Percentiles rank a stretch among this genome's conserved stretches.
Conservation (phyloP, 2,888 invertebrate species). For the Adelognathus sp. region DNA sequence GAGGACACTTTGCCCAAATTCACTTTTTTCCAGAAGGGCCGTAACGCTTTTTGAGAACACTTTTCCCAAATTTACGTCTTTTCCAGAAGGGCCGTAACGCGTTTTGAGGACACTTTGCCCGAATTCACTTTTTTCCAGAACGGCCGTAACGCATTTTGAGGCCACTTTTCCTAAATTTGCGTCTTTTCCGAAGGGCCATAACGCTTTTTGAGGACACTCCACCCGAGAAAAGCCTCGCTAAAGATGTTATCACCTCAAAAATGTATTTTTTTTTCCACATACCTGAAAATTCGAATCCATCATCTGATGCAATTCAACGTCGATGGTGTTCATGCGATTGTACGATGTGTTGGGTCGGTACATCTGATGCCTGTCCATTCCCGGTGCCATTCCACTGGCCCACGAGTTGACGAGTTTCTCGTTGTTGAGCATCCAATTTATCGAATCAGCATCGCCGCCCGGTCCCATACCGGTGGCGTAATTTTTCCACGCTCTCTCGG, state of each 20-base stretch:
- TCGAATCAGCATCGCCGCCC: slow-evolving; percentile 77
- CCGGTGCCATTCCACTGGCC: slow-evolving; percentile 74
- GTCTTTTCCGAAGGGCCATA: no score
- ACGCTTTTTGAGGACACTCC: no score
- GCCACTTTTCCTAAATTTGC: not conserved
- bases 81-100: no score
- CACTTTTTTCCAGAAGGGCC: no score
- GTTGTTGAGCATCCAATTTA: slow-evolving; percentile 81
- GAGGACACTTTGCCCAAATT: no score
- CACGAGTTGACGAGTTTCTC: slow-evolving; percentile 79
- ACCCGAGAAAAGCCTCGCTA: no score
- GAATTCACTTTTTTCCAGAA: no score
- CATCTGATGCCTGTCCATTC: slow-evolving; percentile 78
- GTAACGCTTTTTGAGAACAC: no score
- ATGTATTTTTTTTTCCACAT: slow-evolving; percentile 34
- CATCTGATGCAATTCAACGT: slow-evolving; percentile 81
- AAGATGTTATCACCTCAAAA: no score
- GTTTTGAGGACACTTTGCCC: no score
- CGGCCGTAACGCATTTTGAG: no score
- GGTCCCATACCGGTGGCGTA: slow-evolving; percentile 74
- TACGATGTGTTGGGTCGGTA: slow-evolving; percentile 75
- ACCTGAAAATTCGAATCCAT: slow-evolving; percentile 82
- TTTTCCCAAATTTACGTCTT: no score
- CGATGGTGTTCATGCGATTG: slow-evolving; percentile 75
- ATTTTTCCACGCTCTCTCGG: slow-evolving; percentile 89